phyloP scores from a whole-genome alignment of 2,113 vertebrate species.

The Murina feae region DNA sequence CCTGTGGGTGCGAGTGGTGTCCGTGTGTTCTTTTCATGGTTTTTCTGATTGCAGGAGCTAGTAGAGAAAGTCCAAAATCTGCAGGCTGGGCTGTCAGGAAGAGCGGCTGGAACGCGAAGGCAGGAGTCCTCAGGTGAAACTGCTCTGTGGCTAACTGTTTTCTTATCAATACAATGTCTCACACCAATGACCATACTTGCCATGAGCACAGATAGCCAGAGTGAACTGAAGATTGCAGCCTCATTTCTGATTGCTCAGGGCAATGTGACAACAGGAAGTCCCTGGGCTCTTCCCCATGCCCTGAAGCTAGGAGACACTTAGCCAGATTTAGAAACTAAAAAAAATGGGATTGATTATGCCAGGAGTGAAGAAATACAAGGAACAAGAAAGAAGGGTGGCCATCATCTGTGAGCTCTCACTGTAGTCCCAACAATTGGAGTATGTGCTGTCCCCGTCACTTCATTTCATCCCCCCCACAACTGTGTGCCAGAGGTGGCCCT shows the following conservation, averaged over 20 bases:
- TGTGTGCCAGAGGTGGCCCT: background rate
- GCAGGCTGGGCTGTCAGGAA: too few species aligned
- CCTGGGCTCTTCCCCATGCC: background rate
- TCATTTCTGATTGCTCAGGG: background rate
- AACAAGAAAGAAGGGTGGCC: background rate
- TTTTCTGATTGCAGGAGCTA: too few species aligned
- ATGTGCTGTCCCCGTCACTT: background rate
- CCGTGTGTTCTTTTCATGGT: too few species aligned
- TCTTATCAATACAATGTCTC: conserved; percentile 10
- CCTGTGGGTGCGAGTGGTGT: too few species aligned
- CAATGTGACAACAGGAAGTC: background rate
- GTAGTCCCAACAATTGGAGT: background rate
- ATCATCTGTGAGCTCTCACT: background rate
- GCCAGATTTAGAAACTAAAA: background rate
- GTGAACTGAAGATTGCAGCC: conserved; percentile 21
- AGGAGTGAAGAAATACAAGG: background rate
- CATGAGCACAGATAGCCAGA: background rate
- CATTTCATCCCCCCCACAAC: background rate
- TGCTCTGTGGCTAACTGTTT: too few species aligned
- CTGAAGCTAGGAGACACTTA: background rate
- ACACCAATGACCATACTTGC: background rate
- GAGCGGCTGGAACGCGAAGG: too few species aligned
- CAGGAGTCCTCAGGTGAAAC: too few species aligned
- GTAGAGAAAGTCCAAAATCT: too few species aligned
- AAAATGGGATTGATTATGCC: background rate